phyloP scores from a whole-genome alignment of 1,140 invertebrate species.

The Pectinophora gossypiella region DNA sequence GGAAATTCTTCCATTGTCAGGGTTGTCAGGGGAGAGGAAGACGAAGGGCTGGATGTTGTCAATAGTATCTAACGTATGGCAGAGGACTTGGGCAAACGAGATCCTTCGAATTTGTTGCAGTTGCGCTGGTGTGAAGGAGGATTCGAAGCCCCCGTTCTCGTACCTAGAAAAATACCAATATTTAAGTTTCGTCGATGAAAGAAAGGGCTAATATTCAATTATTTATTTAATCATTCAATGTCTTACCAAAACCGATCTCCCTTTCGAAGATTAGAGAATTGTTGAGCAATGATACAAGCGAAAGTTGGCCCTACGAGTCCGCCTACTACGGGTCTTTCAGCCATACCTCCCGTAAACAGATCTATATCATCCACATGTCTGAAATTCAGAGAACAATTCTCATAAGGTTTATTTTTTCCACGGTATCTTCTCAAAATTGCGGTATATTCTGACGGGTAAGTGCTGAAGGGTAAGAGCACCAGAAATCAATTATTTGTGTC shows the following conservation, averaged over 20 bases:
- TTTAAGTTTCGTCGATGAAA: neutral
- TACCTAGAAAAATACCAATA: conserved; percentile 69
- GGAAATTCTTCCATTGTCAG: conserved; percentile 79
- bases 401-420: too few species aligned
- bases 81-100: conserved; percentile 89
- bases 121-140: conserved; percentile 88
- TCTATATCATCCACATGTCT: conserved; percentile 91
- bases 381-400: conserved; percentile 6
- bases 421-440: too few species aligned
- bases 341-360: conserved; percentile 91
- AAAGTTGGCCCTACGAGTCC: conserved; percentile 96
- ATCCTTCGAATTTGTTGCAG: conserved; percentile 89
- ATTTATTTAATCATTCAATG: too few species aligned
- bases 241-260: conserved; percentile 95
- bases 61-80: conserved; percentile 86
- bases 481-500: too few species aligned
- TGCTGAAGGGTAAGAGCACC: too few species aligned
- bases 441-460: too few species aligned
- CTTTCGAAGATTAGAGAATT: conserved; percentile 90
- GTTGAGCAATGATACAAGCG: conserved; percentile 95
- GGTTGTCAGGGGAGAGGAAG: conserved; percentile 80
- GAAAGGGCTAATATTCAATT: neutral
- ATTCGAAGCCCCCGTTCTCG: conserved; percentile 85
- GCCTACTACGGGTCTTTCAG: conserved; percentile 87
- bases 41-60: conserved; percentile 85